Conservation (phyloP, 2,797 vertebrate species). For the Tangara arthus region DNA sequence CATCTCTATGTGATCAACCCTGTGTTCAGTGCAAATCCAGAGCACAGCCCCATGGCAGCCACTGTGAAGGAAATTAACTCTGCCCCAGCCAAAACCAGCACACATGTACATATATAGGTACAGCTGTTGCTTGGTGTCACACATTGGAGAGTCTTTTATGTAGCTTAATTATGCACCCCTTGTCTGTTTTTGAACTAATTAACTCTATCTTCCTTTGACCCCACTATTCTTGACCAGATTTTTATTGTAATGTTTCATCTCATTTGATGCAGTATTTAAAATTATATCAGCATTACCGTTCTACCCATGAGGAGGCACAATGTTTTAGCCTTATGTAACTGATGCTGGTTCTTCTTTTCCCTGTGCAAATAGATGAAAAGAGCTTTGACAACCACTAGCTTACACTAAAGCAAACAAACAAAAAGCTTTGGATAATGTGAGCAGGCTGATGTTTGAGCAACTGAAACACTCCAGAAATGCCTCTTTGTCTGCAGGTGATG, state of each 20-base stretch:
- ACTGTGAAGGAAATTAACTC: not conserved
- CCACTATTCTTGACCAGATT: not conserved
- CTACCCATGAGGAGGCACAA: not conserved
- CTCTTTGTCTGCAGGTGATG: not conserved
- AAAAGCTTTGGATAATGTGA: not conserved
- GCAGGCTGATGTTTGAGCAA: not conserved
- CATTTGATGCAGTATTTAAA: not conserved
- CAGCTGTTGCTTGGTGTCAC: not conserved
- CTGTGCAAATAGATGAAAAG: not conserved
- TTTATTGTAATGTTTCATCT: not conserved
- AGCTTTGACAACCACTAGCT: not conserved
- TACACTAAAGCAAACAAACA: not conserved
- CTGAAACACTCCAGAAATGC: not conserved
- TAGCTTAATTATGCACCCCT: not conserved
- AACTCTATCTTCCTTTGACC: not conserved
- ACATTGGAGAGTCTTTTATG: not conserved
- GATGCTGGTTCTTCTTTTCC: not conserved
- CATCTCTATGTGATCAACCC: not conserved
- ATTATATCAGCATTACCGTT: not conserved
- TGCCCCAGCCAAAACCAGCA: not conserved
- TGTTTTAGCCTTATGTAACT: not conserved
- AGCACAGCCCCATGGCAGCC: not conserved
- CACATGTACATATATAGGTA: not conserved
- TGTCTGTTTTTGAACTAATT: not conserved
- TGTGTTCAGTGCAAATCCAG: not conserved